Evolutionary conservation across 2,797 vertebrate species (phyloP), one percentile per base, ranked within the genome.

Genomic region (Psittacula derbiana): DNA sequence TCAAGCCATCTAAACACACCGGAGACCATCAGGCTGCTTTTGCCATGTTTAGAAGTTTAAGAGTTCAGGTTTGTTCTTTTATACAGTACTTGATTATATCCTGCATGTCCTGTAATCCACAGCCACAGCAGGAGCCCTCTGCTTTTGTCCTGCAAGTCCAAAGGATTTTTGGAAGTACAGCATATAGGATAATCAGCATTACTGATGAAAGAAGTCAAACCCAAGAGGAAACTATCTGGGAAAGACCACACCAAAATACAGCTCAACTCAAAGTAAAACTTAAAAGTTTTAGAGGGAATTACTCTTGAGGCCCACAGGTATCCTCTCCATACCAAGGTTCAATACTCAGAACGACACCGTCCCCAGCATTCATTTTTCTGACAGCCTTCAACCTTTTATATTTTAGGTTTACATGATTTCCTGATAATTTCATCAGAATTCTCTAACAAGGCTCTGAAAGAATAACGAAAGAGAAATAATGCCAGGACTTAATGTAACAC

Each of bases 11-110:
- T 24, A 61, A 70, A 57, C 10, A 82, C 30, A 67, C 16, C 7
- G 11, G 61, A 94, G 46, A 78, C 43, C 43, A 72, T 44, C 40
- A 44, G 16, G 18, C 28, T 86, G 50, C 44, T 83, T 58, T 60
- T 95, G 50, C 44, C 61, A 7, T 43, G 76, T 74, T 40, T 6
- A 58, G 20, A 84, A 88, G 17, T 72, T 85, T 24, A 82, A 85
- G 46, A 92, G 19, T 66, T 78, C 36, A 72, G 41, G n/a, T 67
- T 82, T 78, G 44, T 80, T 80, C 33, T 58, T 67, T 40, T 14
- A 80, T 80, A 80, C 72, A 93, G 92, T 78, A 90, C 81, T 88
- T 89, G 72, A 86, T 87, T 44, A 43, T 53, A 67, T 80, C 52
- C 74, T 74, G 60, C 36, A 58, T 1, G 6, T 78, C 65, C 52